Percentiles rank a stretch among this genome's conserved stretches.
These are phyloP conservation scores for Darevskia mixta DNA, from an alignment of 2,797 vertebrate genomes.

Conservation along the genomic window DNA sequence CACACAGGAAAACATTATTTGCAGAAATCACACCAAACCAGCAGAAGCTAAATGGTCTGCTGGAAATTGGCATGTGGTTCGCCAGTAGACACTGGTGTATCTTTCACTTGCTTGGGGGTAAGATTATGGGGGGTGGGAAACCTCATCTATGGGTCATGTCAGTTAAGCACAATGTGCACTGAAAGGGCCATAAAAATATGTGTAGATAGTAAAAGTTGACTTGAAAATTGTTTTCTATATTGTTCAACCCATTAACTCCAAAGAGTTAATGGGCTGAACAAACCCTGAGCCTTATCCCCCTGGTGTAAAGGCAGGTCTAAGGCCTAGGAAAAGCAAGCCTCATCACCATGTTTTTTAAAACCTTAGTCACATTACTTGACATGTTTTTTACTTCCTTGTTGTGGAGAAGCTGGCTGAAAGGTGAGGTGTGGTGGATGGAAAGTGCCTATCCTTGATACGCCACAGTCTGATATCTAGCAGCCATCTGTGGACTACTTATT, in stretches of 20 bases:
- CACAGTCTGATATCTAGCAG: background rate
- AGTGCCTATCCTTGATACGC: constrained; percentile 44
- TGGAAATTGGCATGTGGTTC: background rate
- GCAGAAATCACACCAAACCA: background rate
- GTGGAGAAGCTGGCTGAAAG: constrained; percentile 49
- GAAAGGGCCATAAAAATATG: background rate
- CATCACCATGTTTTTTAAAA: constrained; percentile 48
- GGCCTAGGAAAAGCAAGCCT: background rate
- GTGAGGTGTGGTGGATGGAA: constrained; percentile 19
- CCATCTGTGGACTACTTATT: background rate
- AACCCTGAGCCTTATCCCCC: background rate
- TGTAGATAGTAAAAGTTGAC: background rate
- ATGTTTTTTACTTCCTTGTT: background rate
- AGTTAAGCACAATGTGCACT: background rate
- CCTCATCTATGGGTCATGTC: background rate
- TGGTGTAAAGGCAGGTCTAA: background rate
- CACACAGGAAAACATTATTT: background rate
- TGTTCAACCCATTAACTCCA: no score
- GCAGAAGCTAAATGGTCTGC: background rate
- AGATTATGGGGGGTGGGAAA: background rate
- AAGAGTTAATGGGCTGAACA: background rate
- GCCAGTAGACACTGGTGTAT: background rate
- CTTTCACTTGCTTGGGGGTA: background rate
- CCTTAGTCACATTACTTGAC: constrained; percentile 43
- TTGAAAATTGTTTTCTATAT: background rate